Evolutionary conservation across 2,888 invertebrate species (phyloP).

Genomic region (Unio delphinus): DNA sequence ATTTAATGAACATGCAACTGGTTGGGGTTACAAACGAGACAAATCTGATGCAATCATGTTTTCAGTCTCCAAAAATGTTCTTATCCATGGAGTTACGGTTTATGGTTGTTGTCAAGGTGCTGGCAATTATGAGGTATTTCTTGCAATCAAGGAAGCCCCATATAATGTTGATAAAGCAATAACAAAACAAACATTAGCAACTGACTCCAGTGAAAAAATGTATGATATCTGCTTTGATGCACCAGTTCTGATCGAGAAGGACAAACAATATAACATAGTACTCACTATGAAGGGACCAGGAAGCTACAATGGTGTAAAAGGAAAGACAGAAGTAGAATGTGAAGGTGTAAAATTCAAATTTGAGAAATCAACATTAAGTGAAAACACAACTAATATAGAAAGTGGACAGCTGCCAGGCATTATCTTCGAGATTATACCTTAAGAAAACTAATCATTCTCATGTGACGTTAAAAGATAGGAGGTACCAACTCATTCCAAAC

Average conservation of each 20-base stretch:
- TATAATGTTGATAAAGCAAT: conserved; percentile 1
- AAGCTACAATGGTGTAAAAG: conserved; percentile 20
- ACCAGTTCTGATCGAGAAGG: conserved; percentile 6
- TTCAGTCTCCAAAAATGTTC: conserved; percentile 14
- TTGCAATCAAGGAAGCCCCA: conserved; percentile 6
- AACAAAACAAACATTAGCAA: conserved; percentile 13
- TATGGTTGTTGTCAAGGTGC: conserved; percentile 22
- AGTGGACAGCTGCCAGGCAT: conserved; percentile 29
- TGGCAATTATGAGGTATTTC: conserved; percentile 8
- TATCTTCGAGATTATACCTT: neutral
- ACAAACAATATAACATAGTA: conserved; percentile 12
- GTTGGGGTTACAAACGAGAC: conserved; percentile 27
- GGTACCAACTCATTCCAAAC: too few relatives aligned
- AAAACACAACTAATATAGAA: conserved; percentile 19
- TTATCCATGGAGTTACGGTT: conserved; percentile 17
- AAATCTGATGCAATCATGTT: conserved; percentile 23
- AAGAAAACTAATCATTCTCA: too few relatives aligned
- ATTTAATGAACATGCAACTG: conserved; percentile 15
- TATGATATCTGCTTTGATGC: conserved; percentile 22
- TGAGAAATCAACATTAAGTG: conserved; percentile 9
- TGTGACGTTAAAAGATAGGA: too few relatives aligned
- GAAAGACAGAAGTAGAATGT: conserved; percentile 3
- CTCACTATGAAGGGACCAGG: conserved; percentile 17
- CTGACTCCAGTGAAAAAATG: conserved; percentile 19
- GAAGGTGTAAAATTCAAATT: conserved; percentile 20